Conservation (phyloP, 2,113 vertebrate genomes). For the Planiliza haematocheilus region DNA sequence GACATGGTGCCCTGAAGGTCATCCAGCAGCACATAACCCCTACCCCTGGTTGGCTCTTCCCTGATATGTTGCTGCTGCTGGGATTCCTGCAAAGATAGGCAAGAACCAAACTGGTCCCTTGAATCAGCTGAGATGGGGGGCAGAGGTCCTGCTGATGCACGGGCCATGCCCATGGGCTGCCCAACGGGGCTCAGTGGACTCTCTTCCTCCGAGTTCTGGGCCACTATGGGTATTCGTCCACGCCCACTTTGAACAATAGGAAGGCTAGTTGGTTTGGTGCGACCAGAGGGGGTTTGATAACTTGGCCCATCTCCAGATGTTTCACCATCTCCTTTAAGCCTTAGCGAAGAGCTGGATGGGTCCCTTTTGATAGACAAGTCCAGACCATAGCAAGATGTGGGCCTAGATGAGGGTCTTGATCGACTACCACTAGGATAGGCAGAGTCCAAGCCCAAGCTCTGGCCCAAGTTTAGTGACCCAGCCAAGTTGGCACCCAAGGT, state of each 20-base stretch:
- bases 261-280: slow-evolving; percentile 96
- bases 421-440: slow-evolving; percentile 93
- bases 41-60: slow-evolving; percentile 93
- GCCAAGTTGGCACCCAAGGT: slow-evolving; percentile 89
- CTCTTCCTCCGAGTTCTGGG: slow-evolving; percentile 98
- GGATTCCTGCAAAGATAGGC: slow-evolving; percentile 91
- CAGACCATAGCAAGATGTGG: slow-evolving; percentile 95
- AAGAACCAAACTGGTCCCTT: slow-evolving; percentile 98
- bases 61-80: slow-evolving; percentile 97
- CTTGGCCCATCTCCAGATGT: slow-evolving; percentile 87
- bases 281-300: slow-evolving; percentile 91
- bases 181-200: slow-evolving; percentile 98
- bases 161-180: slow-evolving; percentile 99
- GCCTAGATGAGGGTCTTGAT: slow-evolving; percentile 95
- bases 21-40: slow-evolving; percentile 95
- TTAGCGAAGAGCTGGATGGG: slow-evolving; percentile 94
- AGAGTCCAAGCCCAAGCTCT: slow-evolving; percentile 86
- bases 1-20: slow-evolving; percentile 99
- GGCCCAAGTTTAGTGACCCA: slow-evolving; percentile 87
- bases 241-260: slow-evolving; percentile 95
- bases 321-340: slow-evolving; percentile 94
- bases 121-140: slow-evolving; percentile 98
- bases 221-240: slow-evolving; percentile 96
- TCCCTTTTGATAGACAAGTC: slow-evolving; percentile 97
- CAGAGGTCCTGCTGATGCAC: slow-evolving; percentile 95